Evolutionary conservation across 2,888 invertebrate species (phyloP), one percentile per base, ranked within the genome.

Genomic region (Biston betularia): DNA sequence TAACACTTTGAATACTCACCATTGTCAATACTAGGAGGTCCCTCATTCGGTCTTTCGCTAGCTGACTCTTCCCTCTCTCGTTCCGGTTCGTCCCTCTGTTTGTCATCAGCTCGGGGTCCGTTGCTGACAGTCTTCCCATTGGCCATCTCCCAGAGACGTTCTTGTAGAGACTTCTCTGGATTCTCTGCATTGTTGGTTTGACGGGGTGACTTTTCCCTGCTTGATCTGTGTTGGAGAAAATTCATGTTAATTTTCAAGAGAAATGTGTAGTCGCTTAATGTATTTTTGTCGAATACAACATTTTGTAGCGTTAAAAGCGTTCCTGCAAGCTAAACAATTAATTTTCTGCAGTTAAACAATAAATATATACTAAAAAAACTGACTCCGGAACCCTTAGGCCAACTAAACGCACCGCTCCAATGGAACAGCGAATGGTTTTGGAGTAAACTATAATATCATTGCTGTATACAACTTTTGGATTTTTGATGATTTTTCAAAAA

Each of bases 121-220:
- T 35, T 49, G 40, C 49, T 49, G 50, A 14, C 63, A 0, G 87
- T 81, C 49, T 90, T 92, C 0, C 94, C 94, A 75, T 94, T 94
- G 24, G 93, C 94, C 92, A 94, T 94, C 79, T 94, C 94, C 89
- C 93, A 94, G 8, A 94, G 79, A 0, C 95, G 77, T 75, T 94
- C 93, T 44, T 95, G 95, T 0, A 94, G 85, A 0, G 88, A 85
- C 71, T 92, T 92, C 78, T 93, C 91, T 0, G 75, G 70, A 42
- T 46, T 63, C 5, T 78, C 82, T 1, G 72, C 6, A 14, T 40
- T 58, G 14, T 59, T 49, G 8, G 71, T 63, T 34, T 60, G 67
- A 0, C 90, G 84, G 0, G 90, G 93, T 0, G 93, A 92, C 38
- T 89, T 89, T 33, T 92, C 92, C 7, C 90, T 84, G 59, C 88